Conservation (phyloP, 1,140 invertebrate species). For the Dendroctonus ponderosae region DNA sequence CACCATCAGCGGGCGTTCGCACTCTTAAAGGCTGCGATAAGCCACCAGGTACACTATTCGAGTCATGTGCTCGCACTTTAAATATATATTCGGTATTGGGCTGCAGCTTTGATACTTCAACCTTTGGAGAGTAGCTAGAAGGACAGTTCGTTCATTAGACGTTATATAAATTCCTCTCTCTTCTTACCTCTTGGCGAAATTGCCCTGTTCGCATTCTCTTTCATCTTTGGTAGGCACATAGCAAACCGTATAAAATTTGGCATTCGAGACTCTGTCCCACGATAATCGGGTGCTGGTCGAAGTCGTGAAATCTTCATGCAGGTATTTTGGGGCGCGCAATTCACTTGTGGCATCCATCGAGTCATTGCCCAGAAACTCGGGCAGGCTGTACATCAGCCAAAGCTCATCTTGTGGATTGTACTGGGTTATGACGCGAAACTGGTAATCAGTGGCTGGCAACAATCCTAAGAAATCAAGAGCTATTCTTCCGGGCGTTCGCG, state of each 20-base stretch:
- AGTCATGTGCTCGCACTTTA: conserved; percentile 53
- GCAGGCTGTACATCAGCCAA: conserved; percentile 33
- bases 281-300: conserved; percentile 35
- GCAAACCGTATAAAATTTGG: conserved; percentile 41
- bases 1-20: conserved; percentile 41
- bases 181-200: no score
- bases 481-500: neutral
- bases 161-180: no score
- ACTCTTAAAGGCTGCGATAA: conserved; percentile 38
- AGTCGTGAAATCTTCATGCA: conserved; percentile 17
- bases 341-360: conserved; percentile 4
- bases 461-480: conserved; percentile 30
- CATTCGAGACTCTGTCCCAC: conserved; percentile 35
- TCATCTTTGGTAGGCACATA: conserved; percentile 31
- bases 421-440: conserved; percentile 39
- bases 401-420: conserved; percentile 19
- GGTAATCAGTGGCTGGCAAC: conserved; percentile 36
- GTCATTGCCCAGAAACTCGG: conserved; percentile 11
- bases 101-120: conserved; percentile 55
- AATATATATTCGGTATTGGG: conserved; percentile 63
- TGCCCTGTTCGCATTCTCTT: no score
- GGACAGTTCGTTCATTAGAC: neutral
- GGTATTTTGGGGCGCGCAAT: conserved; percentile 22
- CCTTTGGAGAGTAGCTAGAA: conserved; percentile 51
- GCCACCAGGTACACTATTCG: conserved; percentile 26